phyloP scores from a whole-genome alignment of 2,797 vertebrate species.

The Hirundo rustica region DNA sequence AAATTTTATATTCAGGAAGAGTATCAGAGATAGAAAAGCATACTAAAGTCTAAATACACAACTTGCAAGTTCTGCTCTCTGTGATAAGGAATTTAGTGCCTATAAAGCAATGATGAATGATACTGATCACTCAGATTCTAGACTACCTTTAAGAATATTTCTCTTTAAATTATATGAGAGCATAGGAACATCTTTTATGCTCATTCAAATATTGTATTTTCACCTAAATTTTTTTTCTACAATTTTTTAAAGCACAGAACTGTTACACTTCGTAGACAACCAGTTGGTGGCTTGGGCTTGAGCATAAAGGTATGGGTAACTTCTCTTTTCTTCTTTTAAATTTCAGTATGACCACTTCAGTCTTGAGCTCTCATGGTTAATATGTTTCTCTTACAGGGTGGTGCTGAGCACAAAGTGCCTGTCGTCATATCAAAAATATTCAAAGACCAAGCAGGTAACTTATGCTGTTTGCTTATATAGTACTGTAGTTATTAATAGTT shows the following conservation, averaged over 20 bases:
- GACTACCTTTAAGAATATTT: background rate
- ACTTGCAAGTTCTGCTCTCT: background rate
- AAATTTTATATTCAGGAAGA: background rate
- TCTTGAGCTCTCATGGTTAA: background rate
- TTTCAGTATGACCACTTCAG: background rate
- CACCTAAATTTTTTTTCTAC: constrained; percentile 75
- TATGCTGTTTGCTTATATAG: background rate
- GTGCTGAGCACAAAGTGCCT: constrained; percentile 91
- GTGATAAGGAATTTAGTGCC: background rate
- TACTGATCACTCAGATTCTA: background rate
- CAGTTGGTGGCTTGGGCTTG: constrained; percentile 90
- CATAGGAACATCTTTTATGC: background rate
- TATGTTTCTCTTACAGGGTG: constrained; percentile 83
- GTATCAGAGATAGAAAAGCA: background rate
- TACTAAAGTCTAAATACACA: background rate
- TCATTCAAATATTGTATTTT: constrained; percentile 46
- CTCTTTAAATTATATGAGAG: background rate
- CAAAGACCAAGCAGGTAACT: constrained; percentile 94
- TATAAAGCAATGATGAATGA: background rate
- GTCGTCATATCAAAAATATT: constrained; percentile 96
- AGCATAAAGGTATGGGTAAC: constrained; percentile 91
- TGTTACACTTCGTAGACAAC: constrained; percentile 92
- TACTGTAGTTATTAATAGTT: background rate
- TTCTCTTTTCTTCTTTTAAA: background rate
- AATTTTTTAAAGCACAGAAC: constrained; percentile 98